These are phyloP conservation scores for Guaruba guarouba DNA, from an alignment of 2,113 vertebrate species.

Conservation along the genomic window DNA sequence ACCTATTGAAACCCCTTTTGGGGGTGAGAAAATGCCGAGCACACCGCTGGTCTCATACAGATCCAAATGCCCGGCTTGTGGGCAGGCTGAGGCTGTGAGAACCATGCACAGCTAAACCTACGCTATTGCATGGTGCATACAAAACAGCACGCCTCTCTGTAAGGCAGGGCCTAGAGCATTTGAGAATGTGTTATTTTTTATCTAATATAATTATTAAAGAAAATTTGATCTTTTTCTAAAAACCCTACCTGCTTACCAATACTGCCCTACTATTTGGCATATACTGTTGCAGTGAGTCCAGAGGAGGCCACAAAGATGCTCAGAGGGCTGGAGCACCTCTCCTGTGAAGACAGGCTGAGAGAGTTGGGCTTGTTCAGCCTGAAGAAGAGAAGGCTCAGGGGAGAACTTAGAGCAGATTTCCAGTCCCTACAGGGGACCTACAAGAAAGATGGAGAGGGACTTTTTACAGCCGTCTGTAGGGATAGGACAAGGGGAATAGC, in stretches of 20 bases:
- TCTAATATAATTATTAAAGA: background rate
- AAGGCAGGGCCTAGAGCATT: background rate
- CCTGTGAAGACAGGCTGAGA: background rate
- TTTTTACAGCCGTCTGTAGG: background rate
- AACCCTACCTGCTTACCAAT: background rate
- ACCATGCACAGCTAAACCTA: background rate
- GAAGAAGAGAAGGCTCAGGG: background rate
- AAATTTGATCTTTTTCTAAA: background rate
- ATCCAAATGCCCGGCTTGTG: background rate
- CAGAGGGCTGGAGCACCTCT: background rate
- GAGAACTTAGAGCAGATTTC: background rate
- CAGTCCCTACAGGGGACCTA: background rate
- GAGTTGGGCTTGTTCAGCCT: background rate
- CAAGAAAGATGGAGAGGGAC: background rate
- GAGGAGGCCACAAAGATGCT: background rate
- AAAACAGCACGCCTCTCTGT: background rate
- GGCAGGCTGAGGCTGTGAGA: background rate
- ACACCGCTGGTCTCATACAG: background rate
- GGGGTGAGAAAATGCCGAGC: background rate
- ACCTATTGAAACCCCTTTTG: background rate
- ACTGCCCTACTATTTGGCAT: background rate
- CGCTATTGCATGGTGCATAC: background rate
- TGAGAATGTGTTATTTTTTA: background rate
- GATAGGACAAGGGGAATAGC: background rate
- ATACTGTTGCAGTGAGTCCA: background rate